phyloP scores from a whole-genome alignment of 2,797 vertebrate species.

The Sebastes steindachneri region DNA sequence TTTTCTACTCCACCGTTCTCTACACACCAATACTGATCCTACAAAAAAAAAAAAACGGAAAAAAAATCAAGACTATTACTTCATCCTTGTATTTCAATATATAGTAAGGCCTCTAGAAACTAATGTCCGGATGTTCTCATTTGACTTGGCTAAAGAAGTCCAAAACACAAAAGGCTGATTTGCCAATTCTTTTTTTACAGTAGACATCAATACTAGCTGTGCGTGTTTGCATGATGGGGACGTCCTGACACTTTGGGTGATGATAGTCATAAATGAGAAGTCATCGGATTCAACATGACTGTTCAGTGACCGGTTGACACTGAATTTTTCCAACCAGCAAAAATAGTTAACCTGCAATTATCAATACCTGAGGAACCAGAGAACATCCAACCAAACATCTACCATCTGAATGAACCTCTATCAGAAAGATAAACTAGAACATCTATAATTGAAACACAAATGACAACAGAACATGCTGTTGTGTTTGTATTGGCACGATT shows the following conservation, averaged over 20 bases:
- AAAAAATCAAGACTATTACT: neutral
- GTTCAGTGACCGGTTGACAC: neutral
- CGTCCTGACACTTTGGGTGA: constrained; percentile 32
- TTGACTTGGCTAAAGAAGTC: neutral
- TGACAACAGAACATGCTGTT: neutral
- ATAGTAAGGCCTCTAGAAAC: constrained; percentile 44
- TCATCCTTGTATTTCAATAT: neutral
- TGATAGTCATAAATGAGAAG: constrained; percentile 45
- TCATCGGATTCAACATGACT: constrained; percentile 6
- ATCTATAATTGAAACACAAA: neutral
- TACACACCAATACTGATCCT: neutral
- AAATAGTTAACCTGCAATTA: constrained; percentile 1
- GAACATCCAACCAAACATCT: constrained; percentile 1
- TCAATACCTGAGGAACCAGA: constrained; percentile 50
- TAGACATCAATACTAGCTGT: constrained; percentile 8
- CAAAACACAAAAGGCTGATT: neutral
- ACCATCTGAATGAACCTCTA: neutral
- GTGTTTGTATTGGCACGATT: constrained; percentile 35
- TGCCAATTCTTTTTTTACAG: neutral
- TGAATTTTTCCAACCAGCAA: neutral
- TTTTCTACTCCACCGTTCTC: neutral
- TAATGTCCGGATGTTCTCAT: neutral
- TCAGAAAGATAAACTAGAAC: neutral
- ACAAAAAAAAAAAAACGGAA: neutral
- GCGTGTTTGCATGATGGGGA: constrained; percentile 8